Conservation (phyloP, 2,888 invertebrate species). For the Caenorhabditis macrosperma region DNA sequence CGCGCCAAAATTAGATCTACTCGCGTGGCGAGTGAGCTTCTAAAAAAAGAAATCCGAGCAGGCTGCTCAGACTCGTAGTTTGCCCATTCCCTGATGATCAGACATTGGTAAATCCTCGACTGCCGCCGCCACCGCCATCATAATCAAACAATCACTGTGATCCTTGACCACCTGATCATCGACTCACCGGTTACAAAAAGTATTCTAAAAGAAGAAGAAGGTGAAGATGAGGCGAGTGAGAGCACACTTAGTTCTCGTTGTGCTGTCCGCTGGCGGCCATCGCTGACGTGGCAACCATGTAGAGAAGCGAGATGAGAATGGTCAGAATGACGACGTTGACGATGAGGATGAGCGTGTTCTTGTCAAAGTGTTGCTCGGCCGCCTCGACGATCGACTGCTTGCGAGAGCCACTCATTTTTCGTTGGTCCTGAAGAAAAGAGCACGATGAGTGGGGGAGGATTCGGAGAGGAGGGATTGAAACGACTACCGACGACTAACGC, state of each 20-base stretch:
- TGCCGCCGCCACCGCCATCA: not conserved
- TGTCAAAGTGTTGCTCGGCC: slow-evolving; percentile 76
- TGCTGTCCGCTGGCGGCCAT: slow-evolving; percentile 72
- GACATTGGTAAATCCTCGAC: not conserved
- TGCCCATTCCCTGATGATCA: not conserved
- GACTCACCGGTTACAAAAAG: slow-evolving; percentile 53
- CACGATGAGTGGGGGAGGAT: not conserved
- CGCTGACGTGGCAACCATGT: slow-evolving; percentile 78
- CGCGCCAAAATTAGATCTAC: too few relatives aligned
- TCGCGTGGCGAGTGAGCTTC: too few relatives aligned
- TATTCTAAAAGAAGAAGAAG: slow-evolving; percentile 11
- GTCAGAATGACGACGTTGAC: slow-evolving; percentile 76
- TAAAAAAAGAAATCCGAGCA: too few relatives aligned
- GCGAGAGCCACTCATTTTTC: slow-evolving; percentile 60
- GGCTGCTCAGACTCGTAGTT: too few relatives aligned
- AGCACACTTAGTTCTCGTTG: slow-evolving; percentile 64
- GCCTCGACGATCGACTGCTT: slow-evolving; percentile 75
- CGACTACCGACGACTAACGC: not conserved
- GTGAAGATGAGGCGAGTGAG: not conserved
- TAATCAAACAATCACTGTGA: not conserved
- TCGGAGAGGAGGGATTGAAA: not conserved
- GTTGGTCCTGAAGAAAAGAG: slow-evolving; percentile 12
- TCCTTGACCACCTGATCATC: not conserved
- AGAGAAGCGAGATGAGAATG: slow-evolving; percentile 73
- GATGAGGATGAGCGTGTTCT: slow-evolving; percentile 72